Percentiles rank a stretch among this genome's conserved stretches.
These are phyloP conservation scores for Uria lomvia DNA, from an alignment of 2,113 vertebrate genomes.

Conservation along the genomic window DNA sequence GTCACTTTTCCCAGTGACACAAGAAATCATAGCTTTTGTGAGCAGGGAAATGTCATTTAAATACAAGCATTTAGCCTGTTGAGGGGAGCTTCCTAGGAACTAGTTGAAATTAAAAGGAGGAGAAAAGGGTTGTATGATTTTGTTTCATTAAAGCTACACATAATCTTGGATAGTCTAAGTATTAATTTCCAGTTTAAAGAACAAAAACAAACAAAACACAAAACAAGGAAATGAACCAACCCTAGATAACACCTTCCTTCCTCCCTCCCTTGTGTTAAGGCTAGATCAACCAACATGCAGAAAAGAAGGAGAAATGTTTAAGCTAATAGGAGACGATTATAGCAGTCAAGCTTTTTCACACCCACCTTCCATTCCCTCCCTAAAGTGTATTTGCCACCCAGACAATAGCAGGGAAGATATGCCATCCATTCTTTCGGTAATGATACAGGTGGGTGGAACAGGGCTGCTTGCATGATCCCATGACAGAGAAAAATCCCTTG, in stretches of 20 bases:
- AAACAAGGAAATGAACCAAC: not conserved
- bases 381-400: conserved; percentile 4
- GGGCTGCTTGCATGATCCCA: not conserved
- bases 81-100: not conserved
- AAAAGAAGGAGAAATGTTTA: conserved; percentile 4
- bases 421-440: not conserved
- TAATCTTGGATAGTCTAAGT: not conserved
- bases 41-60: conserved; percentile 15
- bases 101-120: not conserved
- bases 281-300: not conserved
- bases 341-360: conserved; percentile 38
- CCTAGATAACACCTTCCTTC: not conserved
- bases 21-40: conserved; percentile 6
- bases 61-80: not conserved
- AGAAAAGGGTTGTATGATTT: not conserved
- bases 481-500: not conserved
- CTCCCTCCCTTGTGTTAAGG: not conserved
- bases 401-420: not conserved
- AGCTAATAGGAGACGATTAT: conserved; percentile 48
- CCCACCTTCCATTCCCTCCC: not conserved
- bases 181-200: conserved; percentile 4
- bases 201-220: not conserved
- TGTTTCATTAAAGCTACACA: not conserved
- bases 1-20: not conserved
- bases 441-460: conserved; percentile 2